Percentiles rank a stretch among this genome's conserved stretches.
Evolutionary conservation across 2,113 vertebrate species (phyloP).

Genomic region (Catharus fuscescens): DNA sequence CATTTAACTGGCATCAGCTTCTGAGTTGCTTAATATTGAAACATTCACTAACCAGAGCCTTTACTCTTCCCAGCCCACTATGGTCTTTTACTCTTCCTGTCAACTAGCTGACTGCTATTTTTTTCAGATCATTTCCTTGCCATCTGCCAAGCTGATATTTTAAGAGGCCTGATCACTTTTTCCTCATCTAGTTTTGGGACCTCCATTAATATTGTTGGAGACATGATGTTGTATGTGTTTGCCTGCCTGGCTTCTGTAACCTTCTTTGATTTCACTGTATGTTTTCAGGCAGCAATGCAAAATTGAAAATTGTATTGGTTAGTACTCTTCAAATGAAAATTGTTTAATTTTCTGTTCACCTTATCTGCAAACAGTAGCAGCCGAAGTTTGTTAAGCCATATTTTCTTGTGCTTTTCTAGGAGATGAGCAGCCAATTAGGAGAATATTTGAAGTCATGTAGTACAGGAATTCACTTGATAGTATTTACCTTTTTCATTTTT

Average conservation of each 20-base stretch:
- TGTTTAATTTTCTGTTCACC: not conserved
- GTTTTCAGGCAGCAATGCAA: not conserved
- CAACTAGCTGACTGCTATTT: not conserved
- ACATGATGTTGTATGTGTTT: not conserved
- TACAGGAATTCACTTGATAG: not conserved
- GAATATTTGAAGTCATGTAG: not conserved
- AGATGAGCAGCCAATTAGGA: not conserved
- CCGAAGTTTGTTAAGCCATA: not conserved
- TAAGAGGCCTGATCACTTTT: not conserved
- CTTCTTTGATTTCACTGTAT: not conserved
- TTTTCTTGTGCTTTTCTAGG: not conserved
- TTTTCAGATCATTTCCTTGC: not conserved
- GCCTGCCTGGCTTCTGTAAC: not conserved
- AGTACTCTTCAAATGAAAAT: not conserved
- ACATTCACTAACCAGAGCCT: not conserved
- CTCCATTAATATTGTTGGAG: not conserved
- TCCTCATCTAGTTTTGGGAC: not conserved
- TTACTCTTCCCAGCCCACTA: not conserved
- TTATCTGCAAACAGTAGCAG: not conserved
- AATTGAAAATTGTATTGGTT: not conserved
- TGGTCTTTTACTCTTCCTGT: not conserved
- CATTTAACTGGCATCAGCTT: not conserved
- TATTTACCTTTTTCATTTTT: not conserved
- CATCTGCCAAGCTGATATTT: not conserved
- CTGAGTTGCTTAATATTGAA: not conserved